Percentiles rank a stretch among this genome's conserved stretches.
Conservation (phyloP, 1,140 invertebrate species). For the Drosophila sulfurigaster region DNA sequence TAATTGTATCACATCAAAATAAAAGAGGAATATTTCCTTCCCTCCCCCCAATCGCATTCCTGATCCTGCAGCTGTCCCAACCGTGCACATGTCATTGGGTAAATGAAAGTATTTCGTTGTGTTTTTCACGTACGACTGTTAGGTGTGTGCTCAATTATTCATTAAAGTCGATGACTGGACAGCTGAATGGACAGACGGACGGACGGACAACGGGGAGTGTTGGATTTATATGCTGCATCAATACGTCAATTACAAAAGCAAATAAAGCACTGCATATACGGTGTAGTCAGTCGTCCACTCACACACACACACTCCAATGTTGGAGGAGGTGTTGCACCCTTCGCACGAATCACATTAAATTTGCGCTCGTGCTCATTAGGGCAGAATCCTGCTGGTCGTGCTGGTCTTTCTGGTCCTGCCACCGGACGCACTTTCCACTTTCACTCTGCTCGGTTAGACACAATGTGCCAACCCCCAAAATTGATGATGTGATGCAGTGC, state of each 20-base stretch:
- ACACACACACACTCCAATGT: slow-evolving; percentile 15
- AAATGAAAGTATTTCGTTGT: slow-evolving; percentile 39
- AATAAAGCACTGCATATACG: slow-evolving; percentile 60
- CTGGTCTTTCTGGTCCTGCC: slow-evolving; percentile 38
- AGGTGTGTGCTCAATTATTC: slow-evolving; percentile 68
- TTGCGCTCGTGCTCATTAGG: slow-evolving; percentile 77
- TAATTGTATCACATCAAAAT: slow-evolving; percentile 10
- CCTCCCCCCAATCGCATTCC: slow-evolving; percentile 2
- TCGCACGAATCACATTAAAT: slow-evolving; percentile 82
- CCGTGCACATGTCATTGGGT: slow-evolving; percentile 18
- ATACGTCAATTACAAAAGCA: slow-evolving; percentile 76
- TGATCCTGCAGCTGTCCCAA: slow-evolving; percentile 44
- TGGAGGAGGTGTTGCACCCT: slow-evolving; percentile 64
- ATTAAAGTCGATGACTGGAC: slow-evolving; percentile 76
- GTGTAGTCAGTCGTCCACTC: neutral
- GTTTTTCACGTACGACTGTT: slow-evolving; percentile 49
- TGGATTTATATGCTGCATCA: slow-evolving; percentile 46
- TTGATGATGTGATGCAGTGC: slow-evolving; percentile 41
- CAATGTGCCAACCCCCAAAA: slow-evolving; percentile 47
- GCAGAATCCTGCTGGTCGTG: slow-evolving; percentile 43
- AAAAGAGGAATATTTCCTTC: neutral
- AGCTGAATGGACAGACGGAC: slow-evolving; percentile 13
- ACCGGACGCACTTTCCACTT: slow-evolving; percentile 68
- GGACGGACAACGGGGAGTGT: slow-evolving; percentile 36
- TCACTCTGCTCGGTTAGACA: slow-evolving; percentile 47